Evolutionary conservation across 2,888 invertebrate genomes (phyloP), one percentile per base, ranked within the genome.

Genomic region (Pterostichus madidus): DNA sequence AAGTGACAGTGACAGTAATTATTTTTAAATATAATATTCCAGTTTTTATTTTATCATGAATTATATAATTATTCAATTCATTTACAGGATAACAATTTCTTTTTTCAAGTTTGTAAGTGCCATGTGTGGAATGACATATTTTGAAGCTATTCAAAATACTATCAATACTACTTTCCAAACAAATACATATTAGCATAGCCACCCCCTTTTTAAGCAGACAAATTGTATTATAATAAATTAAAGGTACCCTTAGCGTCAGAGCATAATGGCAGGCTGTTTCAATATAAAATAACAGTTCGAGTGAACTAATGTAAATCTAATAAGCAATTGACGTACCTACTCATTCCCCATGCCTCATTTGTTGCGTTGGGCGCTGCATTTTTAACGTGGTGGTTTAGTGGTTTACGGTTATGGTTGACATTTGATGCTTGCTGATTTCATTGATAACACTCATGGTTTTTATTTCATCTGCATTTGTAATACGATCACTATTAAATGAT

Each of bases 221-320:
- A 83, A 83, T 83, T 83, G 77, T 83, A 83, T 83, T 83, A 76
- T 83, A 83, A 77, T 83, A 83, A 52, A 83, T 83, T 46, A 64
- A 71, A 52, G 49, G 46, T 75, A n/a, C 75, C 75, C 75, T 75
- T 32, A 75, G 64, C 8, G 10, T 32, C 24, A 5, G 17, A 13
- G 44, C 68, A 71, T 71, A 71, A 71, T 71, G 44, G 39, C 39
- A 15, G 68, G 10, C 64, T 64, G 64, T 64, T 64, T 39, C 32
- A 39, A 64, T 71, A 71, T 71, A 71, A 71, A 71, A 71, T 71
- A 71, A 71, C 64, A 35, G 64, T 32, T 64, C 59, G 24, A 31
- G 59, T 59, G 64, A 31, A 13, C 68, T 44, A 71, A 71, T 44
- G 39, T 13, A 17, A 44, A 71, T 44, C 44, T 44, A 71, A 71